Evolutionary conservation across 2,888 invertebrate genomes (phyloP), one percentile per base, ranked within the genome.

Genomic region (Mantis religiosa): DNA sequence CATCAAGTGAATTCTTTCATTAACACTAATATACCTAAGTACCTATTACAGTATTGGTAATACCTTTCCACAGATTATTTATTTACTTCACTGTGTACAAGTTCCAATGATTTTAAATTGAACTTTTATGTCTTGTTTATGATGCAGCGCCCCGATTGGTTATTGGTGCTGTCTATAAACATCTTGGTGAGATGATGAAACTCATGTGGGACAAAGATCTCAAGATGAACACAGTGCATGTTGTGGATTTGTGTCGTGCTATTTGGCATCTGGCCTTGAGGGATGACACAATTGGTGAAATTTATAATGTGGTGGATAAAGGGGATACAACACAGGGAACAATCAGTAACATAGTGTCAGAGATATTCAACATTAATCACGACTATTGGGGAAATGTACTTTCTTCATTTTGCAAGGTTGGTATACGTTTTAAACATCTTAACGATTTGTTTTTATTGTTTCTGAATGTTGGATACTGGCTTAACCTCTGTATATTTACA

Each of bases 111-210:
- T 41, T 12, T 41, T 41, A 41, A 41, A 41, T 41, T 41, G 9
- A 41, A 41, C 41, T 12, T 41, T 9, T 3, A 41, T 71, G 20
- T 20, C 6, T 71, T 71, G 54, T 71, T 71, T 71, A 71, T 71
- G 54, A 20, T 71, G 54, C 93, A 97, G 97, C 97, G 90, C 98
- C 98, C 0, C 95, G 98, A 84, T 94, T 98, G 88, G 95, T 98
- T 81, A 96, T 97, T 91, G 98, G 98, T 89, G 97, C 97, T 82
- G 96, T 98, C 90, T 98, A 98, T 93, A 97, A 97, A 92, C 96
- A 97, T 92, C 94, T 98, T 54, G 96, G 96, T 82, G 98, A 98
- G 93, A 97, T 97, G 90, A 98, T 98, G 98, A 98, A 98, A 93
- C 94, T 98, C 81, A 94, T 98, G 30, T 98, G 98, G 98, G 97